These are phyloP conservation scores for Drosophila carrolli DNA, from an alignment of 1,140 invertebrate species.

Conservation along the genomic window DNA sequence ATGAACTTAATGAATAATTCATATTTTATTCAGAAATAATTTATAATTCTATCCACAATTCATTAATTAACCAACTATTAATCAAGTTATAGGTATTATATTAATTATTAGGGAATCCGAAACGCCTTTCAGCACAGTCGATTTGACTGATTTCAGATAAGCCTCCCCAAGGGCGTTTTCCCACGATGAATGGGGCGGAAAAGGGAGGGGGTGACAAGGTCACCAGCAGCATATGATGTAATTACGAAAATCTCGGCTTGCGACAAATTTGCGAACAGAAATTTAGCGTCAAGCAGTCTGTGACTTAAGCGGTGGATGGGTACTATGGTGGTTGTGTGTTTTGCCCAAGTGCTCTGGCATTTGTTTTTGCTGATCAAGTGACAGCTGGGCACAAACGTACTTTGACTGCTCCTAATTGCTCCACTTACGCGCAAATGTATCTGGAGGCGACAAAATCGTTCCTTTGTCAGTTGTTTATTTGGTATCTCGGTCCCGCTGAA, in stretches of 20 bases:
- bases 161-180: constrained; percentile 3
- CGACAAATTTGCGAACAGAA: constrained; percentile 19
- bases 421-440: constrained; percentile 28
- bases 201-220: constrained; percentile 7
- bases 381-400: constrained; percentile 21
- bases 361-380: constrained; percentile 22
- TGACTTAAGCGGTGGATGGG: background rate
- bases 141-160: constrained; percentile 8
- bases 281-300: constrained; percentile 32
- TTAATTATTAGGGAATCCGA: background rate
- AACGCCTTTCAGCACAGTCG: background rate
- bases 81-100: background rate
- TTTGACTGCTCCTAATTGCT: constrained; percentile 27
- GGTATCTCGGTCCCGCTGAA: constrained; percentile 4
- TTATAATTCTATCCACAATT: background rate
- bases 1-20: constrained; percentile 2
- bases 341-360: constrained; percentile 2
- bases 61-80: background rate
- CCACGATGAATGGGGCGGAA: background rate
- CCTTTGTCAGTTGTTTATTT: constrained; percentile 18
- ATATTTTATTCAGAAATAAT: constrained; percentile 1
- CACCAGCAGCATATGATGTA: constrained; percentile 14
- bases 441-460: constrained; percentile 11
- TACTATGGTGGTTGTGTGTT: constrained; percentile 8
- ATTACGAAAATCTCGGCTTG: constrained; percentile 14